Evolutionary conservation across 2,113 vertebrate genomes (phyloP).

Genomic region (Brachyhypopomus gauderio): DNA sequence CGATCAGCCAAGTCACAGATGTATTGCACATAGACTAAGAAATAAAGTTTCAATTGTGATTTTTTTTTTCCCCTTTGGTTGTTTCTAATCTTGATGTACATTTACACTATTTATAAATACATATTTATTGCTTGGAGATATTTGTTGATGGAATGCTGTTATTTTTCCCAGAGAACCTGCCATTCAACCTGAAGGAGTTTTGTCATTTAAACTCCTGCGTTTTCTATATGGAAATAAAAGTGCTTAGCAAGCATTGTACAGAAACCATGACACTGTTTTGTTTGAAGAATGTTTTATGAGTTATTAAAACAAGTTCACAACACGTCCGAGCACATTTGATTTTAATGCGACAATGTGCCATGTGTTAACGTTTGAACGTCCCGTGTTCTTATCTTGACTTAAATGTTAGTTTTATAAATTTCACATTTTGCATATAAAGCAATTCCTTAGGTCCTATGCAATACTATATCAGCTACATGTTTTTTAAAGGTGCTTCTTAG

Average conservation of each 20-base stretch:
- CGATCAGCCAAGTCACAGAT: constrained; percentile 91
- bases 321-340: constrained; percentile 16
- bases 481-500: not conserved
- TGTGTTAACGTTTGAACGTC: not conserved
- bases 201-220: constrained; percentile 96
- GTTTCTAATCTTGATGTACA: constrained; percentile 99
- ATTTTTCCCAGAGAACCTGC: constrained; percentile 98
- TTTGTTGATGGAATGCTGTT: constrained; percentile 99
- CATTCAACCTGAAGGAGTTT: constrained; percentile 98
- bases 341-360: not conserved
- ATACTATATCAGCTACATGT: not conserved
- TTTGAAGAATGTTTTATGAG: constrained; percentile 91
- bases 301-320: constrained; percentile 76
- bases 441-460: not conserved
- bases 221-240: constrained; percentile 99
- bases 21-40: constrained; percentile 96
- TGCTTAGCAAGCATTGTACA: constrained; percentile 98
- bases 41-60: constrained; percentile 98
- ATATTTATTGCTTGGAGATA: constrained; percentile 99
- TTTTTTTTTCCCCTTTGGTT: constrained; percentile 59
- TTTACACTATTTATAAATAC: constrained; percentile 99
- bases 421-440: not conserved
- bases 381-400: not conserved
- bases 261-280: constrained; percentile 92
- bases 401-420: not conserved